Conservation (phyloP, 2,797 vertebrate species). For the Chaenodraco wilsoni region DNA sequence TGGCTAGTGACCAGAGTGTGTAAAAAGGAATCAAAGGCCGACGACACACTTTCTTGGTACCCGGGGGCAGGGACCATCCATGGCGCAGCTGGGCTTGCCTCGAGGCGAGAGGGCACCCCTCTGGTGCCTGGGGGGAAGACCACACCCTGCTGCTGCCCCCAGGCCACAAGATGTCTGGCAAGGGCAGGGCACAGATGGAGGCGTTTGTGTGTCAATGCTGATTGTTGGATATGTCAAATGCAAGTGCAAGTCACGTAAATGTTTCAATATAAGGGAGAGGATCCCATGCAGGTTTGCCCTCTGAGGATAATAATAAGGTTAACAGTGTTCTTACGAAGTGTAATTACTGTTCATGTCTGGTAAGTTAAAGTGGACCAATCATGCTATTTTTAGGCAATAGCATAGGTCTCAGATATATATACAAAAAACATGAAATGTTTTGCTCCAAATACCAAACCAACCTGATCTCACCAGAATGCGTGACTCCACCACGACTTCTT, state of each 20-base stretch:
- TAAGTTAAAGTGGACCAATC: not conserved
- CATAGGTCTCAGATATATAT: too few species aligned
- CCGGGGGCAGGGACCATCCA: slow-evolving; percentile 61
- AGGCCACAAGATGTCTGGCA: slow-evolving; percentile 69
- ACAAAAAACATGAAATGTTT: too few species aligned
- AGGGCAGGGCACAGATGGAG: slow-evolving; percentile 72
- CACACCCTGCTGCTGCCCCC: slow-evolving; percentile 71
- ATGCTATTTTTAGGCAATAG: too few species aligned
- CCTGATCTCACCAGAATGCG: too few species aligned
- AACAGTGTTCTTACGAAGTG: not conserved
- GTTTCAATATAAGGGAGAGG: slow-evolving; percentile 7
- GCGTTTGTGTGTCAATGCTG: slow-evolving; percentile 19
- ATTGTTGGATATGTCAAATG: slow-evolving; percentile 39
- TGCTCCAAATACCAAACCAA: too few species aligned
- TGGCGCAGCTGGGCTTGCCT: slow-evolving; percentile 80
- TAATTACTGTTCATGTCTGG: not conserved
- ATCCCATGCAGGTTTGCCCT: not conserved
- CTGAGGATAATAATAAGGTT: not conserved
- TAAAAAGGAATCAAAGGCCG: slow-evolving; percentile 64
- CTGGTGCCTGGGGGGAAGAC: slow-evolving; percentile 69
- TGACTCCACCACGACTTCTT: too few species aligned
- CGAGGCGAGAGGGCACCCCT: slow-evolving; percentile 74
- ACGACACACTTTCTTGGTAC: slow-evolving; percentile 59
- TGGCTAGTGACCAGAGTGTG: slow-evolving; percentile 27
- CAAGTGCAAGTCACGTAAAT: slow-evolving; percentile 24